Base-by-base conservation (phyloP, 2,113 vertebrate species). In the Perognathus longimembris region DNA sequence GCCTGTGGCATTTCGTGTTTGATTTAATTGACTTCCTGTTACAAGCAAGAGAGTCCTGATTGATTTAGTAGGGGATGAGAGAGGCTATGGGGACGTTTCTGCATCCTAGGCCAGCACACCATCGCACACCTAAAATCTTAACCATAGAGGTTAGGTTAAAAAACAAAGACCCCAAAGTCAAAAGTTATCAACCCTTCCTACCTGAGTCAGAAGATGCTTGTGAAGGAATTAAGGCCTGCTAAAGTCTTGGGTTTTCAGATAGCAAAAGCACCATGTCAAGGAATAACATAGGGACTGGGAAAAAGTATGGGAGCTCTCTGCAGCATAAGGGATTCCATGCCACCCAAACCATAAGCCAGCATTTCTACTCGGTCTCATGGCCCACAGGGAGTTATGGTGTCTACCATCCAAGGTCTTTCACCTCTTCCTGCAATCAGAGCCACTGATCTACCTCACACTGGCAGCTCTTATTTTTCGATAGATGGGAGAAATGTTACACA, bases 1-100 rank as follows among this genome's bases (percentile, higher is more conserved):
- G n/a, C 79, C 83, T 64, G 11, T 57, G 84, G 32, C 57, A 38
- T 83, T 91, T 77, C 66, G 17, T 95, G 75, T 59, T 57, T 57
- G 82, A 32, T 74, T 87, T 91, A 45, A 78, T 85, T 91, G 88
- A 75, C 84, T 94, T 95, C 91, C 71, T 89, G 79, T 88, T 64
- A 20, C 64, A 89, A 63, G 84, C 22, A 71, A 74, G 75, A 21
- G 42, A 94, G 66, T 78, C 38, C 81, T 87, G 73, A 80, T 57
- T 85, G 63, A 86, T 40, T 61, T 85, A 75, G 36, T n/a, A 74
- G 32, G 15, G 70, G 67, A 83, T 76, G 40, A 89, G 21, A 50
- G 22, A 38, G 7, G 30, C 36, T 5, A 8, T 70, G 15, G 59
- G 30, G 50, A 36, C 50, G 40, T 84, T 82, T 96, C 57, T 71